These are phyloP conservation scores for Sepioteuthis lessoniana DNA, from an alignment of 2,888 invertebrate genomes.

Conservation along the genomic window DNA sequence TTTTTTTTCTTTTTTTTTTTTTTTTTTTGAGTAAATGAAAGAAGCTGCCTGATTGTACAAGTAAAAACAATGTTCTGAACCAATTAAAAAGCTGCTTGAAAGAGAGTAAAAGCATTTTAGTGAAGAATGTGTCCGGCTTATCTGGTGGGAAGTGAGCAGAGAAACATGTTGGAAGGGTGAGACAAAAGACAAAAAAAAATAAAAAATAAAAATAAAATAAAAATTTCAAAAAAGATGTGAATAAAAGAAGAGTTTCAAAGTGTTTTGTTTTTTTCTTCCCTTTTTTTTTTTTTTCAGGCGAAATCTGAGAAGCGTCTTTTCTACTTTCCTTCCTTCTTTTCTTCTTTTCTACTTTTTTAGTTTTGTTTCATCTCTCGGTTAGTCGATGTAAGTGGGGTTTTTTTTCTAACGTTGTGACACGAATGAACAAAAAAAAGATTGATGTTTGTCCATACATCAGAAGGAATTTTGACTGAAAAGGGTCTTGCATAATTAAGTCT, in stretches of 20 bases:
- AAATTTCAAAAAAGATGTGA: no score
- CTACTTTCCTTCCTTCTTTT: background rate
- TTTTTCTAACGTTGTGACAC: background rate
- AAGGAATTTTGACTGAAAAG: background rate
- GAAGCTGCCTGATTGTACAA: background rate
- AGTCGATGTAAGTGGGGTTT: background rate
- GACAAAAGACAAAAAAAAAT: no score
- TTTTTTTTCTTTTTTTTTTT: no score
- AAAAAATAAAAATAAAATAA: background rate
- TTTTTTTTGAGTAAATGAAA: background rate
- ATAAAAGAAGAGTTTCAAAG: background rate
- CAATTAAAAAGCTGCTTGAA: background rate
- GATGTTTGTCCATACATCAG: background rate
- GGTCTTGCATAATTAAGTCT: background rate
- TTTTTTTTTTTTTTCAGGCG: background rate
- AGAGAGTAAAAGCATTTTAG: background rate
- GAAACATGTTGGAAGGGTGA: background rate
- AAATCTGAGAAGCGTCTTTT: background rate
- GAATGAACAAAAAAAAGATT: conserved; percentile 3
- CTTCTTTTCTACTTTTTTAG: background rate
- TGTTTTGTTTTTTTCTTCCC: background rate
- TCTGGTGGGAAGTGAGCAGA: background rate
- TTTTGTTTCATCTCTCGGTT: background rate
- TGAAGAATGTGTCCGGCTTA: conserved; percentile 5
- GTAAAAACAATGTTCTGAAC: conserved; percentile 6